Evolutionary conservation across 2,888 invertebrate species (phyloP), one percentile per base, ranked within the genome.

Genomic region (Watsonalla cultraria): DNA sequence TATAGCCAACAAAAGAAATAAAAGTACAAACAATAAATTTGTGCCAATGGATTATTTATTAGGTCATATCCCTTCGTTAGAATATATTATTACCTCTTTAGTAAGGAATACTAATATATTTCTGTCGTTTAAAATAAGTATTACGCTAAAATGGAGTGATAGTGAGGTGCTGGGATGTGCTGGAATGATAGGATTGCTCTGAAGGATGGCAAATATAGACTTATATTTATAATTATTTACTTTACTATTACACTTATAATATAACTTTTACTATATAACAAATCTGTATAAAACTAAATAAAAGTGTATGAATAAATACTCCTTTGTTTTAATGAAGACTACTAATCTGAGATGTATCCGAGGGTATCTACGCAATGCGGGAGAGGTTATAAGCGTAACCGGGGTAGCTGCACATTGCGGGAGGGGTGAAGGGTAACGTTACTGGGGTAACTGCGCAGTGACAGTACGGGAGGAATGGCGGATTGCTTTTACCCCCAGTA

Each of bases 171-270:
- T 76, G 70, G 65, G 50, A 39, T 47, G 55, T 52, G 53, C 46
- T 57, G 50, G 54, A 48, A 56, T 58, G 57, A 62, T 57, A 59
- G 58, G 55, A 61, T 53, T 49, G 14, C n/a, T 24, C 24, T 24
- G 24, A 24, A 24, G 37, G 37, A 61, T 53, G 60, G 60, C 66
- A 61, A 67, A 70, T 68, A 60, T 65, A 65, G 65, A 70, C 57
- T 57, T 64, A 53, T 69, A 70, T 63, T 62, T 58, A 64, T 69
- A 74, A 70, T 68, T 74, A 73, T 73, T 68, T 68, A 70, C 62
- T 57, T 42, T 42, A 42, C 42, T 62, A 66, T 62, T 51, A 60
- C 63, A 62, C 8, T 37, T 7, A 37, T 37, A 37, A 4, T 5
- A 37, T 37, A 70, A 62, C 62, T 60, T 60, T 65, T 68, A 69